Conservation (phyloP, 2,888 invertebrate genomes). For the Coelinius sp. region DNA sequence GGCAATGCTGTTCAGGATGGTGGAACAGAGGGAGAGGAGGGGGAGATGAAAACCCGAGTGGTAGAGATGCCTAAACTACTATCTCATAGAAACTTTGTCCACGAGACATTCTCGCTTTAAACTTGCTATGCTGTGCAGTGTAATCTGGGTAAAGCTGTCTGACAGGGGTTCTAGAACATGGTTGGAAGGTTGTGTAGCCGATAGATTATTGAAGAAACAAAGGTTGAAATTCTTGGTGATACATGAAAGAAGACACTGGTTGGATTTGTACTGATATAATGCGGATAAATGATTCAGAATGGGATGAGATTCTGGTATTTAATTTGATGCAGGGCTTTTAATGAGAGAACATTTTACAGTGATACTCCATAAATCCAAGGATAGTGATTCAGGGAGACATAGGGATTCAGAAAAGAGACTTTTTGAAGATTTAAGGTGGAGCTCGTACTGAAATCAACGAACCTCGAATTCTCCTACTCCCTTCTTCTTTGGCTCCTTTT, state of each 20-base stretch:
- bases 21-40: too few relatives aligned
- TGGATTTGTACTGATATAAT: too few relatives aligned
- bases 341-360: conserved; percentile 49
- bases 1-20: neutral
- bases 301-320: conserved; percentile 53
- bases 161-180: conserved; percentile 13
- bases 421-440: conserved; percentile 50
- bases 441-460: conserved; percentile 15
- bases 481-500: neutral
- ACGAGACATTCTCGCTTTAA: conserved; percentile 12
- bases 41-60: neutral
- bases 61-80: conserved; percentile 2
- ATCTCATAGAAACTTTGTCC: conserved; percentile 9
- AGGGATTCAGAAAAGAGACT: conserved; percentile 45
- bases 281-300: too few relatives aligned
- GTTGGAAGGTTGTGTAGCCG: neutral
- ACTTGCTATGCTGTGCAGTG: conserved; percentile 13
- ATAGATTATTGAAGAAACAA: conserved; percentile 9
- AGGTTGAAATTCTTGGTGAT: neutral
- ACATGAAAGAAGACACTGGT: too few relatives aligned
- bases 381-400: conserved; percentile 44
- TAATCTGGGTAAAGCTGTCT: conserved; percentile 15
- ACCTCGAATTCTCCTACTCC: conserved; percentile 15
- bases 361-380: neutral
- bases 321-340: conserved; percentile 57